phyloP scores from a whole-genome alignment of 2,888 invertebrate genomes.

The Clunio marinus region DNA sequence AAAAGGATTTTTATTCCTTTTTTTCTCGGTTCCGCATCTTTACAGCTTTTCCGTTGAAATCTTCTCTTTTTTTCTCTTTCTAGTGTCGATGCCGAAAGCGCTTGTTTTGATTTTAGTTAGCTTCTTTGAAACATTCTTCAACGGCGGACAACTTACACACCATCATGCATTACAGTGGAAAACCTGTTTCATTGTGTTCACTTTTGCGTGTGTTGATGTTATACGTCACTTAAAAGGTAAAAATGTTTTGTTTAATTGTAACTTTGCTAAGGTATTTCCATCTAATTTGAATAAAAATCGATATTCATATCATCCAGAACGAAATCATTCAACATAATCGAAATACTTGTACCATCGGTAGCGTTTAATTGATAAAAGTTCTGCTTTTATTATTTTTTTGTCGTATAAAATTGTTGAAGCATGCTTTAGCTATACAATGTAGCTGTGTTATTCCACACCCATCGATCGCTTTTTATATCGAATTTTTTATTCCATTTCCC shows the following conservation, averaged over 20 bases:
- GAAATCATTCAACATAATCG: conserved; percentile 1
- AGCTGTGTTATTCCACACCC: conserved; percentile 26
- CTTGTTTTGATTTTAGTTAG: conserved; percentile 28
- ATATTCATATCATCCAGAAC: conserved; percentile 9
- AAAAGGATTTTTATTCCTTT: conserved; percentile 7
- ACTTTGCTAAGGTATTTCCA: neutral
- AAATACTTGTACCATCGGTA: neutral
- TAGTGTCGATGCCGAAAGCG: too few relatives aligned
- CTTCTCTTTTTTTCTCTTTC: conserved; percentile 9
- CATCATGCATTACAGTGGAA: conserved; percentile 4
- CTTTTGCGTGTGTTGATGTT: conserved; percentile 26
- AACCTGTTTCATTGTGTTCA: conserved; percentile 37
- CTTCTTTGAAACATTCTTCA: neutral
- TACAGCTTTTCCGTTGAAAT: conserved; percentile 31
- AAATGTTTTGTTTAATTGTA: conserved; percentile 5
- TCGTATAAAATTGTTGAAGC: conserved; percentile 33
- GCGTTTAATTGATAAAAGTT: conserved; percentile 32
- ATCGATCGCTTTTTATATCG: conserved; percentile 22
- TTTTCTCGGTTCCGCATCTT: conserved; percentile 26
- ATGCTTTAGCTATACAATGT: conserved; percentile 23
- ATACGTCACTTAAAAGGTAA: conserved; percentile 29
- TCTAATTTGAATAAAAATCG: conserved; percentile 27
- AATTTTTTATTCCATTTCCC: conserved; percentile 7
- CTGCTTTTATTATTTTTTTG: conserved; percentile 8
- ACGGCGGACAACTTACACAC: conserved; percentile 31